Percentiles rank a stretch among this genome's conserved stretches.
phyloP scores from a whole-genome alignment of 2,797 vertebrate genomes.

The Pogoniulus pusillus region DNA sequence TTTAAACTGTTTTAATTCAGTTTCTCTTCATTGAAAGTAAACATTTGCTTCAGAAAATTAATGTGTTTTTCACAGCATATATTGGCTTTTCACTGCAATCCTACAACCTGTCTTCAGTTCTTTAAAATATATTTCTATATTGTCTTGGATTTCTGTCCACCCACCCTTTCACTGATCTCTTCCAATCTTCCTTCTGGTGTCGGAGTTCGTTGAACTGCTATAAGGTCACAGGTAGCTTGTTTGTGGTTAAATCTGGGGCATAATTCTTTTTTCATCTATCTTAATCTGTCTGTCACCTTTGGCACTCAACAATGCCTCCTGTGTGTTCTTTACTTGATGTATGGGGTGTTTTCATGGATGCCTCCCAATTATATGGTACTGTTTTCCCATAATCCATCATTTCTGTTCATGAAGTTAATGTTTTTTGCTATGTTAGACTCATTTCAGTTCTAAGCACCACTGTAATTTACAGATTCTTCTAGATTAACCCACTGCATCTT shows the following conservation, averaged over 20 bases:
- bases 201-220: neutral
- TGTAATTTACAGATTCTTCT: neutral
- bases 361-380: neutral
- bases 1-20: neutral
- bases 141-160: neutral
- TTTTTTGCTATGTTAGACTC: neutral
- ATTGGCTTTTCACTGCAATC: neutral
- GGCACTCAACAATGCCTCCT: neutral
- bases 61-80: neutral
- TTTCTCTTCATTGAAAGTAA: neutral
- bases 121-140: conserved; percentile 14
- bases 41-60: neutral
- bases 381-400: neutral
- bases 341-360: neutral
- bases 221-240: conserved; percentile 32
- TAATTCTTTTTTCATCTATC: neutral
- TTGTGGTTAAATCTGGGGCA: neutral
- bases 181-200: neutral
- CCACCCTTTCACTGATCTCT: neutral
- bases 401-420: neutral
- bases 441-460: neutral
- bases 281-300: conserved; percentile 41
- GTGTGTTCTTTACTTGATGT: neutral
- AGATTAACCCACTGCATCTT: neutral
- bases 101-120: neutral